A percentile compares a stretch with the other conserved stretches of the same genome.
Evolutionary conservation across 2,113 vertebrate genomes (phyloP).

Genomic region (Channa argus): DNA sequence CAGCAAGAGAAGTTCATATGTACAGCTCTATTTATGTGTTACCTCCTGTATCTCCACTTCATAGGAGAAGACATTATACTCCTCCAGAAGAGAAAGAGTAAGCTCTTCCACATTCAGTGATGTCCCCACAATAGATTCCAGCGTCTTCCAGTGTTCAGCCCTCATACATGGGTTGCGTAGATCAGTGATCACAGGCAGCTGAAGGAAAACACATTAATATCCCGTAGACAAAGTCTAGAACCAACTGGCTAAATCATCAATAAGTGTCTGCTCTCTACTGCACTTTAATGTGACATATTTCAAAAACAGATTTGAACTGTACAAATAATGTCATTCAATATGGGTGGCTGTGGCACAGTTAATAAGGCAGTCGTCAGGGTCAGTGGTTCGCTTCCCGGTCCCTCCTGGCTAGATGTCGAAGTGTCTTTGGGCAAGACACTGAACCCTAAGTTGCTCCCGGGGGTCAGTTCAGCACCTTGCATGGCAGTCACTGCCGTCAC

Average conservation of each 20-base stretch:
- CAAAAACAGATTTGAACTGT: neutral
- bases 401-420: too few relatives aligned
- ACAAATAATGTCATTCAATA: neutral
- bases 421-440: too few relatives aligned
- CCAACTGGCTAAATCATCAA: neutral
- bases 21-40: neutral
- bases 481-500: too few relatives aligned
- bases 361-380: too few relatives aligned
- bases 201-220: neutral
- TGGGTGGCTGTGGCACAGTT: too few relatives aligned
- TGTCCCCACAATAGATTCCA: slow-evolving; percentile 81
- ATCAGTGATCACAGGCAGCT: slow-evolving; percentile 86
- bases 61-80: slow-evolving; percentile 83
- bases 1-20: neutral
- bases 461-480: too few relatives aligned
- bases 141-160: slow-evolving; percentile 81
- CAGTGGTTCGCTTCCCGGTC: too few relatives aligned
- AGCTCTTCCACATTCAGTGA: slow-evolving; percentile 75
- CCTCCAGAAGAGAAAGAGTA: slow-evolving; percentile 77
- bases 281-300: too few relatives aligned
- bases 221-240: neutral
- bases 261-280: neutral
- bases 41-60: slow-evolving; percentile 84
- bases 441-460: too few relatives aligned
- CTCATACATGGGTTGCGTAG: slow-evolving; percentile 87